phyloP scores from a whole-genome alignment of 2,797 vertebrate genomes.

The Malacoctenus gilli region DNA sequence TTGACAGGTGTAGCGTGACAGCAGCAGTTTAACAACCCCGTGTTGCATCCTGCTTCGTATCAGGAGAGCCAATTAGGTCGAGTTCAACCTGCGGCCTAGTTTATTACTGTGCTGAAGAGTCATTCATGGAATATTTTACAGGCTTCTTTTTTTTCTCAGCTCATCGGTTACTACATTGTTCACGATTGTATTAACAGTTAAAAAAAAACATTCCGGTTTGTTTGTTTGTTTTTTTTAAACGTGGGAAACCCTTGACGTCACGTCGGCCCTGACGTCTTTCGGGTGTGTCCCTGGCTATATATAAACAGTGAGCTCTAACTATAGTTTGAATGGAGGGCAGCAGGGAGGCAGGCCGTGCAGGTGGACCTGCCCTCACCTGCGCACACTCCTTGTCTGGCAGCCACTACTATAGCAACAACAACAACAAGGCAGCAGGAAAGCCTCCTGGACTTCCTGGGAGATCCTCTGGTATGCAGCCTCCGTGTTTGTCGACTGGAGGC shows the following conservation, averaged over 20 bases:
- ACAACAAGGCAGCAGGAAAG: constrained; percentile 72
- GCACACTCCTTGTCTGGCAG: constrained; percentile 53
- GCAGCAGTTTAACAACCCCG: too few species aligned
- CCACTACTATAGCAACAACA: constrained; percentile 78
- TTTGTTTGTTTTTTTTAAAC: too few species aligned
- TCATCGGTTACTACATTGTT: not conserved
- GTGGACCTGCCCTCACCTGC: constrained; percentile 65
- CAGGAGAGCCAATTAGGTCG: too few species aligned
- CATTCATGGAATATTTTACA: too few species aligned
- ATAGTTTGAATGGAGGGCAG: constrained; percentile 7
- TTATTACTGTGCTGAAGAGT: too few species aligned
- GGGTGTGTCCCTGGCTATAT: constrained; percentile 40
- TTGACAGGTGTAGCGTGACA: too few species aligned
- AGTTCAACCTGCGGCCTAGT: too few species aligned
- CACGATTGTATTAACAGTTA: not conserved
- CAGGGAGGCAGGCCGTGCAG: constrained; percentile 17
- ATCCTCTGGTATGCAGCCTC: constrained; percentile 76
- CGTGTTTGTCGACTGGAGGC: constrained; percentile 83
- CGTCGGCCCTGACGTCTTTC: constrained; percentile 36
- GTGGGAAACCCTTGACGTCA: constrained; percentile 11
- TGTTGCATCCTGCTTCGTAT: too few species aligned
- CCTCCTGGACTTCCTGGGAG: constrained; percentile 74
- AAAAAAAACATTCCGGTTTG: constrained; percentile 14
- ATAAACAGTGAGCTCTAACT: constrained; percentile 12
- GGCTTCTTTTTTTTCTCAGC: too few species aligned